Base-by-base conservation (phyloP, 2,113 vertebrate genomes). In the Willisornis vidua region DNA sequence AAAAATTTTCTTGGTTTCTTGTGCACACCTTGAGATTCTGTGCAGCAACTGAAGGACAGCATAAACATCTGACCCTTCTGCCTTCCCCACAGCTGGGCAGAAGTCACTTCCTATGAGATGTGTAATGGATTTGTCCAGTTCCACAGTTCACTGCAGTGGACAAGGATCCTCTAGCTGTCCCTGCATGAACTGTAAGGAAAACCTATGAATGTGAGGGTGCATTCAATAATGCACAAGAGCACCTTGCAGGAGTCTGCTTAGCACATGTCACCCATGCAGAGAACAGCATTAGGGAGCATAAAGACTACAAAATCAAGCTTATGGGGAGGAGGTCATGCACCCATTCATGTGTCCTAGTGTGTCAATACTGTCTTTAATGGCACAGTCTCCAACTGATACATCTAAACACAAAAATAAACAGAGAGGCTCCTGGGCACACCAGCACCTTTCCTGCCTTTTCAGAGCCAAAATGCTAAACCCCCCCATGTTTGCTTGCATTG, bases 231-330 rank as follows among this genome's bases (percentile, higher is more conserved):
- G 51, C 26, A 43, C 51, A 67, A 58, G 29, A 55, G 78, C 73
- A 67, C 33, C 52, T 63, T 37, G 17, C 1, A 7, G 48, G 39
- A 90, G 55, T n/a, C 72, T 70, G 78, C 46, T 70, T 35, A 67
- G 29, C 0, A 0, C 57, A 83, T 0, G 0, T 78, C 89, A 89
- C 17, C 39, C 26, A 8, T 2, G 52, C 39, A 70, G 52, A 76
- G 10, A 73, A 16, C 67, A 76, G 43, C 0, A 0, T 8, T 10
- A 54, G 39, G 54, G n/a, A 94, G 57, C 39, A 31, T 7, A 39
- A 65, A 82, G 25, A 19, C 74, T 66, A 62, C 45, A 76, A 88
- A 86, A 37, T 48, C 54, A 88, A 57, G 35, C 26, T 83, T 59
- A 75, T 41, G 68, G 70, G 3, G 1, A 70, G 82, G 46, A 62